Percentiles rank a stretch among this genome's conserved stretches.
Evolutionary conservation across 2,113 vertebrate genomes (phyloP).

Genomic region (Eulacestoma nigropectus): DNA sequence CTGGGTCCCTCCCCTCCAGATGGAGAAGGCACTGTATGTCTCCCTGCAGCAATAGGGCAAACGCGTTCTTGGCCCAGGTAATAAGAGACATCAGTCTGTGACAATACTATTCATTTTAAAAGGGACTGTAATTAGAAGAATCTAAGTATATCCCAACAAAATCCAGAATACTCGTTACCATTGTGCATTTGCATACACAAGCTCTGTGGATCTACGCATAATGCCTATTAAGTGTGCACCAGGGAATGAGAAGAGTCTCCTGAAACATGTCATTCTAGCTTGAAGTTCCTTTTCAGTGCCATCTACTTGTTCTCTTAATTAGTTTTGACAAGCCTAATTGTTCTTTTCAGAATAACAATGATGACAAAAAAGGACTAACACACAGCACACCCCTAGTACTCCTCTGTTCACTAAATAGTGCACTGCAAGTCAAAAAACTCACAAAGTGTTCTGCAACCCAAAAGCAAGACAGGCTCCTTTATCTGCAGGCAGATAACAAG

Average conservation of each 20-base stretch:
- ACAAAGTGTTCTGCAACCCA: neutral
- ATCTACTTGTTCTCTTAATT: slow-evolving; percentile 25
- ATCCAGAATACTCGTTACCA: neutral
- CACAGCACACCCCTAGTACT: neutral
- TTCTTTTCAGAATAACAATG: neutral
- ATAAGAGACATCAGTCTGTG: neutral
- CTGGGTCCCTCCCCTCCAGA: neutral
- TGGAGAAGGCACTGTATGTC: neutral
- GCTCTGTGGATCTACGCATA: neutral
- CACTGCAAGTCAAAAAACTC: neutral
- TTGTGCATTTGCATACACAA: neutral
- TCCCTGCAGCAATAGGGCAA: neutral
- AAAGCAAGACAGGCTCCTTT: neutral
- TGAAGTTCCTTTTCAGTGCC: neutral
- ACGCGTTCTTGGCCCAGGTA: neutral
- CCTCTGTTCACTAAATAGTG: neutral
- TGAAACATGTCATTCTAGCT: neutral
- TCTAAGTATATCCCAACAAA: neutral
- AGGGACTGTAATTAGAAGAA: neutral
- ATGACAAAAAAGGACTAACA: neutral
- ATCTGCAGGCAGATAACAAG: neutral
- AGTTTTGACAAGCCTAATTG: slow-evolving; percentile 35
- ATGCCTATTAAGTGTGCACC: neutral
- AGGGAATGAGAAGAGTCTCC: neutral
- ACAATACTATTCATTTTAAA: neutral